Evolutionary conservation across 2,888 invertebrate species (phyloP), one percentile per base, ranked within the genome.

Genomic region (Drosophila testacea): DNA sequence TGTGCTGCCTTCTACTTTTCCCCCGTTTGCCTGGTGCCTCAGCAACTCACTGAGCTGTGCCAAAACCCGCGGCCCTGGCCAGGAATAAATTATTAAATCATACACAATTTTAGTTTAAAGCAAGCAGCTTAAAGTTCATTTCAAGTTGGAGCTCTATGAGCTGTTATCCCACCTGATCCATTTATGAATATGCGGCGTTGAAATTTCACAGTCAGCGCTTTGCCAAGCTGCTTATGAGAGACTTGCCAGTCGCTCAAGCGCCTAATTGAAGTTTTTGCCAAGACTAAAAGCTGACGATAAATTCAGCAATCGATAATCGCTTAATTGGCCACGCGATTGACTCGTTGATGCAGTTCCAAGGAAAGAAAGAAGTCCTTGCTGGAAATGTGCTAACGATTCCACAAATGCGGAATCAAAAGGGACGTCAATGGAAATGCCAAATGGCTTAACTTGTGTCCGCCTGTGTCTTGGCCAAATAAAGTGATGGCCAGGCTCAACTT

Each of bases 71-170:
- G 85, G 73, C 79, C 74, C 79, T 83, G 72, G 83, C 77, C 81
- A 67, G 83, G 86, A 85, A 83, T 85, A 83, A 83, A 85, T 83
- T 85, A 83, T 83, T 85, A 83, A 83, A 83, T 85, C 86, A 85
- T 85, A 67, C 65, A 75, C 71, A 62, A 70, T 81, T 79, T 74
- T 77, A 83, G 77, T 65, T 77, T 77, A 77, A 82, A 65, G 75
- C 74, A 66, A 63, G 63, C 61, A 66, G 68, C 65, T 72, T 68
- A 71, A 76, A 76, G 67, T 60, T 10, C 28, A 56, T 11, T 22
- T 36, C 34, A n/a, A 52, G 50, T 16, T 9, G 16, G 6, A 4
- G 16, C 22, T 57, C 38, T 38, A 39, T 7, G n/a, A 7, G 32
- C 27, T 39, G 56, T 61, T 64, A 54, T 60, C 22, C 52, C 6